These are phyloP conservation scores for Acrossocheilus fasciatus DNA, from an alignment of 2,797 vertebrate genomes.

Conservation along the genomic window DNA sequence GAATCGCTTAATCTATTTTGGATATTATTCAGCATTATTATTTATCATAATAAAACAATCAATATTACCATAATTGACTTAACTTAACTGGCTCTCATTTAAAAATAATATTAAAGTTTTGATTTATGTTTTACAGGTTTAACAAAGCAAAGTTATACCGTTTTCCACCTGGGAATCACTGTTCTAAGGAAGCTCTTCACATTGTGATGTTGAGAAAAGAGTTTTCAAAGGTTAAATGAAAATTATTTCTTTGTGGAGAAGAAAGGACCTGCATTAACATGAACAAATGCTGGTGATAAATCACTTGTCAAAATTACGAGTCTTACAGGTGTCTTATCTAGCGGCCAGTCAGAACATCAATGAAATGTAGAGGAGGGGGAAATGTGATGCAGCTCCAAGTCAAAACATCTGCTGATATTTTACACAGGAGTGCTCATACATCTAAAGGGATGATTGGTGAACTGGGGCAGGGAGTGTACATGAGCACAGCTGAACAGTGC, in stretches of 20 bases:
- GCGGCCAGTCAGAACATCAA: neutral
- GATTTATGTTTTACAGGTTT: neutral
- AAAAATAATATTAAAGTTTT: neutral
- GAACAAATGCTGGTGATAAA: slow-evolving; percentile 34
- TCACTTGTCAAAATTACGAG: slow-evolving; percentile 19
- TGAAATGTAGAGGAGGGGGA: slow-evolving; percentile 8
- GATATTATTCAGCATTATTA: neutral
- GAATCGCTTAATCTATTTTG: neutral
- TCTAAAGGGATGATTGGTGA: slow-evolving; percentile 17
- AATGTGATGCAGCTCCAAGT: slow-evolving; percentile 25
- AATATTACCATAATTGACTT: neutral
- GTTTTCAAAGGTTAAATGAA: slow-evolving; percentile 18
- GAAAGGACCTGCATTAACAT: slow-evolving; percentile 13
- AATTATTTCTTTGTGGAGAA: neutral
- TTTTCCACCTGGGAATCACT: neutral
- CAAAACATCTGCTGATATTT: slow-evolving; percentile 51
- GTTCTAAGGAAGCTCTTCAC: neutral
- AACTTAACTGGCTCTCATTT: neutral
- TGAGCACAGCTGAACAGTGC: slow-evolving; percentile 46
- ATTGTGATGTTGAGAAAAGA: neutral
- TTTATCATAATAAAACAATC: neutral
- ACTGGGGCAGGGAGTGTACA: neutral
- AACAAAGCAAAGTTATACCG: neutral
- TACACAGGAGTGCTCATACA: slow-evolving; percentile 19
- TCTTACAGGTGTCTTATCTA: slow-evolving; percentile 21